Conservation (phyloP, 2,113 vertebrate genomes). For the Muntiacus muntjak region DNA sequence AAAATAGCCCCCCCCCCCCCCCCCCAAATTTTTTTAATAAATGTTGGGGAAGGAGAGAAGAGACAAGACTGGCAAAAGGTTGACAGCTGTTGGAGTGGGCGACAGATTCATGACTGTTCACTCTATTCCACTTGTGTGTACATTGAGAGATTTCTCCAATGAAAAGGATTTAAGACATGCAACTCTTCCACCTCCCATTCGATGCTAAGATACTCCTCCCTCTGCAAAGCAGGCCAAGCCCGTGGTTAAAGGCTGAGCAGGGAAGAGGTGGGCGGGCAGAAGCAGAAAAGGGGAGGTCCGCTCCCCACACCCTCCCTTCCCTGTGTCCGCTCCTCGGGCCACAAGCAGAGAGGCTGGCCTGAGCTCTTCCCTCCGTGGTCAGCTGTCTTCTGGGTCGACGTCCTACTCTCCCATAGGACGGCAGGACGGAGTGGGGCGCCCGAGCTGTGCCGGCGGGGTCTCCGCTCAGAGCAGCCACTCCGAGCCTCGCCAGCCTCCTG, state of each 20-base stretch:
- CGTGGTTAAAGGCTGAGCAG: background rate
- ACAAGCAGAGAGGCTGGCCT: background rate
- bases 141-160: background rate
- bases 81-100: background rate
- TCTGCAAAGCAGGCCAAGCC: background rate
- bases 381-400: background rate
- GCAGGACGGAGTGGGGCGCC: background rate
- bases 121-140: background rate
- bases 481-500: background rate
- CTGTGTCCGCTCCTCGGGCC: rapidly evolving
- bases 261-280: background rate
- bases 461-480: rapidly evolving
- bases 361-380: background rate
- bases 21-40: background rate
- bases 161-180: background rate
- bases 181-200: background rate
- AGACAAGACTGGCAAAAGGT: background rate
- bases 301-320: background rate
- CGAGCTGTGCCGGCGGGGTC: background rate
- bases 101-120: background rate
- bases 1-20: background rate
- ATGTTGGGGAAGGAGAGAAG: background rate
- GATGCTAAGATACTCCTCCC: background rate
- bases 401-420: background rate
- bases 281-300: background rate